Base-by-base conservation (phyloP, 2,888 invertebrate genomes). In the Smittia aterrima region DNA sequence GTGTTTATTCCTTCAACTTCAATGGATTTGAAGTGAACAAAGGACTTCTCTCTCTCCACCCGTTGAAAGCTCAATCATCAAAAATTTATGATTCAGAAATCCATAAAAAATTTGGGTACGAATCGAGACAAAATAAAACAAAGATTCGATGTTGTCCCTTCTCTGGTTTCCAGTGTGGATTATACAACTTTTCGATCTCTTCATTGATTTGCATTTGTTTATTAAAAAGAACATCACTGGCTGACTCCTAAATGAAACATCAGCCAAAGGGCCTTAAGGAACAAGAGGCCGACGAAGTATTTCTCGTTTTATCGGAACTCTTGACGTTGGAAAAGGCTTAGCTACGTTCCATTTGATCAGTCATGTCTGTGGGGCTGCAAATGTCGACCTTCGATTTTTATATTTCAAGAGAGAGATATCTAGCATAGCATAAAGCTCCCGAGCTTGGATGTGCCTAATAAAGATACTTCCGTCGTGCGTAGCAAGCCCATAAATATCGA, bases 31-130 rank as follows among this genome's bases (percentile, higher is more conserved):
- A 38, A 11, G 38, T n/a, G n/a, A n/a, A n/a, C n/a, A n/a, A n/a
- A n/a, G n/a, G n/a, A n/a, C n/a, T n/a, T n/a, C n/a, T n/a, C n/a
- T n/a, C n/a, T n/a, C n/a, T n/a, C n/a, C n/a, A n/a, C n/a, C n/a
- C n/a, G n/a, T n/a, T n/a, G n/a, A n/a, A n/a, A n/a, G 32, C 32
- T 32, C 32, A 32, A 32, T 24, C 64, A 64, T 64, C 25, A 64
- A 64, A 64, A 64, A 64, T 64, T 64, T 64, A 64, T 64, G 24
- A 64, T 64, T 64, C 25, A 64, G 64, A 64, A 64, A 64, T 64
- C 64, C 27, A 27, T 64, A 64, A 64, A 64, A 47, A 20, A 25
- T 64, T 64, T 64, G 64, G 64, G 64, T 64, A 64, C 9, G 27
- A 25, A 64, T 64, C 20, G 64, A 16, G n/a, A 11, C 1, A 18